Conservation (phyloP, 2,888 invertebrate genomes). For the Dione vanillae region DNA sequence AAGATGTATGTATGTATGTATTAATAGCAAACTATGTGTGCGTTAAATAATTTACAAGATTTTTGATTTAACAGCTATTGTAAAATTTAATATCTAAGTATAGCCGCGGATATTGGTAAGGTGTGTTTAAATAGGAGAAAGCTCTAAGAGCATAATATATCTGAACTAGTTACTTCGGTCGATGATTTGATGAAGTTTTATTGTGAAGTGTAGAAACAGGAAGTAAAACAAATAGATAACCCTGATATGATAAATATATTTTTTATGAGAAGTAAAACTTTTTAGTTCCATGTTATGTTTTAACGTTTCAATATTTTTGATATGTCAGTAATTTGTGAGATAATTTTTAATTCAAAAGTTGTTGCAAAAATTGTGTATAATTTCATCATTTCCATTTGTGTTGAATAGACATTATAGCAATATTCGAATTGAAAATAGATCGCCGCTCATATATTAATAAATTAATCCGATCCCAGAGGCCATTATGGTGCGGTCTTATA, state of each 20-base stretch:
- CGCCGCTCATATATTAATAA: slow-evolving; percentile 32
- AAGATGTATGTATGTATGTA: slow-evolving; percentile 14
- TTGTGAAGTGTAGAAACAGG: background rate
- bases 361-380: background rate
- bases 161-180: background rate
- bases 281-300: background rate
- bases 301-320: background rate
- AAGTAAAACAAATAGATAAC: background rate
- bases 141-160: slow-evolving; percentile 26
- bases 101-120: slow-evolving; percentile 17
- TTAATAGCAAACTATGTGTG: slow-evolving; percentile 17
- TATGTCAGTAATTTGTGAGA: background rate
- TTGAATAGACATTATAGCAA: slow-evolving; percentile 29
- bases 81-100: slow-evolving; percentile 20
- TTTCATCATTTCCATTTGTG: background rate
- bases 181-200: slow-evolving; percentile 1
- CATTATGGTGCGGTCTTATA: background rate
- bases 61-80: slow-evolving; percentile 20
- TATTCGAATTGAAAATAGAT: slow-evolving; percentile 28
- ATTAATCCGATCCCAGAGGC: slow-evolving; percentile 30
- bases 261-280: background rate
- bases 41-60: slow-evolving; percentile 5
- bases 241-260: background rate
- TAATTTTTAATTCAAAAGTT: background rate
- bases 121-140: slow-evolving; percentile 26